phyloP scores from a whole-genome alignment of 2,113 vertebrate species.

The Ictidomys tridecemlineatus region DNA sequence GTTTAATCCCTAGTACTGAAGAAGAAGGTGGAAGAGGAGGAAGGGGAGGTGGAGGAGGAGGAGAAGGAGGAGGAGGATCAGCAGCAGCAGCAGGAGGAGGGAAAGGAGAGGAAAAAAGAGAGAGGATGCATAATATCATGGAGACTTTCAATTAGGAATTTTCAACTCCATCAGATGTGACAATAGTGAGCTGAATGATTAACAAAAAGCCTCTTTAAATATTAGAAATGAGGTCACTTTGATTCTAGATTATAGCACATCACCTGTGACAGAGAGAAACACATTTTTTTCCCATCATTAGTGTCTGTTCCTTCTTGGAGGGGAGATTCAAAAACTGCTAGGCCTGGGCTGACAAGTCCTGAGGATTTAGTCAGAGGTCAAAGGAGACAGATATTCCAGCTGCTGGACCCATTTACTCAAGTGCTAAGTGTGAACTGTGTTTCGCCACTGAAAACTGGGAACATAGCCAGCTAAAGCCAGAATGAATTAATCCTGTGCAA shows the following conservation, averaged over 20 bases:
- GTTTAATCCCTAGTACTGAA: no score
- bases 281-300: conserved; percentile 20
- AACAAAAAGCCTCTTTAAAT: neutral
- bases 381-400: neutral
- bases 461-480: neutral
- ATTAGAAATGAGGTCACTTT: conserved; percentile 11
- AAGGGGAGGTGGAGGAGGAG: no score
- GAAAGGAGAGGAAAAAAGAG: no score
- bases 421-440: neutral
- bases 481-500: conserved; percentile 43
- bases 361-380: conserved; percentile 34
- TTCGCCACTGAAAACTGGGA: conserved; percentile 26
- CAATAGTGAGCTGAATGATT: neutral
- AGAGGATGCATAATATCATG: neutral
- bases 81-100: no score
- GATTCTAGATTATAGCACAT: conserved; percentile 11
- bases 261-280: conserved; percentile 10
- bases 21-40: no score
- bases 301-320: neutral
- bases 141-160: neutral
- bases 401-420: neutral
- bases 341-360: neutral
- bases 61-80: no score
- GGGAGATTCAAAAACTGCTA: neutral
- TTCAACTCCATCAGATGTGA: conserved; percentile 23